Evolutionary conservation across 1,140 invertebrate species (phyloP).

Genomic region (Chymomyza costata): DNA sequence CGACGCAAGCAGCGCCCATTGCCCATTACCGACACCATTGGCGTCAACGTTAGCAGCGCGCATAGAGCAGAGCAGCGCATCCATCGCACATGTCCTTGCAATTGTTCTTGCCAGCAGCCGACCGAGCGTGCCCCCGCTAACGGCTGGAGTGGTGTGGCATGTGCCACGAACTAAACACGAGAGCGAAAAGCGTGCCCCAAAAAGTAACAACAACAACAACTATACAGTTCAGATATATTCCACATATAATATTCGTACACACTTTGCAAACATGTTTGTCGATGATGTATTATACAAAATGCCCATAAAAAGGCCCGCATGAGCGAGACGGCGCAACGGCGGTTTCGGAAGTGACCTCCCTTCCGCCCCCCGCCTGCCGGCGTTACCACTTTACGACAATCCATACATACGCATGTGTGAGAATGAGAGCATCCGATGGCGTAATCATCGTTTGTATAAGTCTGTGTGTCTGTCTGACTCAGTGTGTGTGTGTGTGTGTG

Average conservation of each 20-base stretch:
- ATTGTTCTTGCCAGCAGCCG: constrained; percentile 55
- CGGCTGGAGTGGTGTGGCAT: neutral
- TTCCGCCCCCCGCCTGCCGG: neutral
- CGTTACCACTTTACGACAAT: neutral
- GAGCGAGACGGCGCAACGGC: constrained; percentile 48
- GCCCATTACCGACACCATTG: constrained; percentile 70
- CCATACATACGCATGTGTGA: constrained; percentile 15
- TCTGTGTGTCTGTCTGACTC: neutral
- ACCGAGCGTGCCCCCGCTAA: neutral
- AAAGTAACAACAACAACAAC: constrained; percentile 37
- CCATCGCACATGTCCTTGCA: constrained; percentile 73
- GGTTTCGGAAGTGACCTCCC: neutral
- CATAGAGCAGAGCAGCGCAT: constrained; percentile 20
- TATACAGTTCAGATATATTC: constrained; percentile 36
- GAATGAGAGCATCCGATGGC: constrained; percentile 65
- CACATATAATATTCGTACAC: constrained; percentile 73
- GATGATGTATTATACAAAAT: constrained; percentile 74
- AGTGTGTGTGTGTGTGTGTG: constrained; percentile 17
- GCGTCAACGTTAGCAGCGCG: constrained; percentile 62
- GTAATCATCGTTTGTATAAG: constrained; percentile 67
- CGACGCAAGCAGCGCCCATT: constrained; percentile 41
- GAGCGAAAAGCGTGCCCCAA: constrained; percentile 59
- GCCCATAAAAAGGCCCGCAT: constrained; percentile 73
- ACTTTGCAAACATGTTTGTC: constrained; percentile 74
- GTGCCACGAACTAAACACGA: constrained; percentile 27